phyloP scores from a whole-genome alignment of 2,888 invertebrate genomes.

The Diploptera punctata region DNA sequence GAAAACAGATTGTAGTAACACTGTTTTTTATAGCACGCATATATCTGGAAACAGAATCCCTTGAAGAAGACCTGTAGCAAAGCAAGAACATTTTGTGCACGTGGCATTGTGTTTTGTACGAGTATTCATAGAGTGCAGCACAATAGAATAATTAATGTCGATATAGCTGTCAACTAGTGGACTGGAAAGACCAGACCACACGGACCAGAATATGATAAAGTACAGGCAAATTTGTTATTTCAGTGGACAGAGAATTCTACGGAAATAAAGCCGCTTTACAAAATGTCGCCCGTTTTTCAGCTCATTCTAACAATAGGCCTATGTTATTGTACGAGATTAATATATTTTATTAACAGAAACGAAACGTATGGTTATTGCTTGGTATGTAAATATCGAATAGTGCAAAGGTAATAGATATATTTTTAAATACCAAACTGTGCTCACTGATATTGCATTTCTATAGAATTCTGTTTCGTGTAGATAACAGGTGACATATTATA shows the following conservation, averaged over 20 bases:
- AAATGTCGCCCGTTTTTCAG: neutral
- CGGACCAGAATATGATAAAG: neutral
- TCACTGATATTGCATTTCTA: neutral
- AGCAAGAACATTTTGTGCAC: no score
- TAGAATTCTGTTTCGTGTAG: neutral
- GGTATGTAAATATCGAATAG: neutral
- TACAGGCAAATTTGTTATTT: neutral
- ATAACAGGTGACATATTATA: neutral
- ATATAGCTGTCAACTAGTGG: conserved; percentile 3
- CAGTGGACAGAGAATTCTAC: neutral
- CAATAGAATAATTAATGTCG: conserved; percentile 8
- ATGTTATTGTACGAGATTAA: neutral
- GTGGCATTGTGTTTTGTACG: no score
- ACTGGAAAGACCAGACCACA: neutral
- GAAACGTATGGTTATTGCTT: neutral
- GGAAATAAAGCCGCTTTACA: neutral
- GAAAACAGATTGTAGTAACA: no score
- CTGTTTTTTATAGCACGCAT: no score
- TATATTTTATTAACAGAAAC: neutral
- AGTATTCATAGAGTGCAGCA: no score
- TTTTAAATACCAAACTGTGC: neutral
- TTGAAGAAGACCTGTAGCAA: no score
- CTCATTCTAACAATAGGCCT: neutral
- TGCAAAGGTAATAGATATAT: neutral
- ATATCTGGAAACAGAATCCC: no score